Conservation (phyloP, 2,113 vertebrate species). For the Rhinopithecus roxellana region DNA sequence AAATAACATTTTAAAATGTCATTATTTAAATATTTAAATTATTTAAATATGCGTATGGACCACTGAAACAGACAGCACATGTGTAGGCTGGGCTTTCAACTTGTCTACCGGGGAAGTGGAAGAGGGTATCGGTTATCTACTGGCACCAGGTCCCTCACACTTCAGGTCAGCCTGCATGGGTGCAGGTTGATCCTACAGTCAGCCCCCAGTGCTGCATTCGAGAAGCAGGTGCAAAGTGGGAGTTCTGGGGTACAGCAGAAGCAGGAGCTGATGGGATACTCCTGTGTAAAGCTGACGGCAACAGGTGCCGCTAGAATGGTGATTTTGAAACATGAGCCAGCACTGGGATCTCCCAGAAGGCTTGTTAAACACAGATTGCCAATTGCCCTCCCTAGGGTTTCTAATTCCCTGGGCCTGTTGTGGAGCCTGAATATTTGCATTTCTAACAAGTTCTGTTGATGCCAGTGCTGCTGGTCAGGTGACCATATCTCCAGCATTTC, state of each 20-base stretch:
- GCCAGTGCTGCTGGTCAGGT: neutral
- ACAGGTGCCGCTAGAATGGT: no score
- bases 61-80: neutral
- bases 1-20: neutral
- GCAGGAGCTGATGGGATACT: neutral
- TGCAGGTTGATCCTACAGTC: neutral
- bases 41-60: no score
- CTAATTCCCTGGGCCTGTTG: neutral
- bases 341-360: neutral
- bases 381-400: neutral
- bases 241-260: neutral
- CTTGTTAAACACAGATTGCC: neutral
- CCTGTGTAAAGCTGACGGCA: neutral
- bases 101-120: neutral
- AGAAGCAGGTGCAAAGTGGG: neutral
- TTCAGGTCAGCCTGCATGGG: rapidly evolving
- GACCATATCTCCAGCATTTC: neutral
- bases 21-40: neutral
- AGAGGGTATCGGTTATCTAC: neutral
- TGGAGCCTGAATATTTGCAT: neutral
- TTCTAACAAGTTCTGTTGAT: neutral
- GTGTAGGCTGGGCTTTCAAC: neutral
- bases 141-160: neutral
- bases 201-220: neutral
- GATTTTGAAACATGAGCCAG: neutral